Evolutionary conservation across 2,113 vertebrate genomes (phyloP).

Genomic region (Electrona antarctica): DNA sequence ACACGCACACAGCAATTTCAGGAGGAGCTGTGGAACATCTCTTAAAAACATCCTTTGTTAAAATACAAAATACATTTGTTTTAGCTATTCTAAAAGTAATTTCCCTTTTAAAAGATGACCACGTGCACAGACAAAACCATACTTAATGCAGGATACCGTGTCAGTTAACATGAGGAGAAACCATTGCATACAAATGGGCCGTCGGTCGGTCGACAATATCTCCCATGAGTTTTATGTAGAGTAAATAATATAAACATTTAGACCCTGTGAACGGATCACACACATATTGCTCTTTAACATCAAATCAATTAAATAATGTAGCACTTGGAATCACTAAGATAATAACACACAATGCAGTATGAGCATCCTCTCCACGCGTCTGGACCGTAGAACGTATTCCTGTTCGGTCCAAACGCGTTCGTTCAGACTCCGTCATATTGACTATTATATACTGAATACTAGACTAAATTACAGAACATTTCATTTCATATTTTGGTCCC

Average conservation of each 20-base stretch:
- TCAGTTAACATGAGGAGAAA: constrained; percentile 29
- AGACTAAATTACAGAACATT: constrained; percentile 14
- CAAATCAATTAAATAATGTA: constrained; percentile 47
- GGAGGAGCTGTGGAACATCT: constrained; percentile 1
- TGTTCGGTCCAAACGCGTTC: constrained; percentile 5
- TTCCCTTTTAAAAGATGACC: constrained; percentile 30
- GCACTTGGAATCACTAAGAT: constrained; percentile 30
- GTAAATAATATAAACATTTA: constrained; percentile 9
- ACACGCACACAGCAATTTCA: constrained; percentile 35
- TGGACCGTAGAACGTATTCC: constrained; percentile 9
- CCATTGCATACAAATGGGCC: constrained; percentile 22
- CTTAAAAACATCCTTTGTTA: constrained; percentile 10
- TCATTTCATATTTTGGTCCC: constrained; percentile 15
- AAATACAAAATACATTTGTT: constrained; percentile 23
- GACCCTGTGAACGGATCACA: constrained; percentile 25
- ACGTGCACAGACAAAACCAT: not conserved
- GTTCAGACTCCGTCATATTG: not conserved
- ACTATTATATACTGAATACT: not conserved
- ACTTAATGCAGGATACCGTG: constrained; percentile 4
- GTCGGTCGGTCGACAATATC: constrained; percentile 18
- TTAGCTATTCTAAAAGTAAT: constrained; percentile 31
- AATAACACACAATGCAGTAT: constrained; percentile 28
- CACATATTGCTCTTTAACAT: constrained; percentile 26
- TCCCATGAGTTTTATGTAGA: not conserved
- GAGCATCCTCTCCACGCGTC: not conserved